phyloP scores from a whole-genome alignment of 2,113 vertebrate genomes.

The Psilopsiagon aymara region DNA sequence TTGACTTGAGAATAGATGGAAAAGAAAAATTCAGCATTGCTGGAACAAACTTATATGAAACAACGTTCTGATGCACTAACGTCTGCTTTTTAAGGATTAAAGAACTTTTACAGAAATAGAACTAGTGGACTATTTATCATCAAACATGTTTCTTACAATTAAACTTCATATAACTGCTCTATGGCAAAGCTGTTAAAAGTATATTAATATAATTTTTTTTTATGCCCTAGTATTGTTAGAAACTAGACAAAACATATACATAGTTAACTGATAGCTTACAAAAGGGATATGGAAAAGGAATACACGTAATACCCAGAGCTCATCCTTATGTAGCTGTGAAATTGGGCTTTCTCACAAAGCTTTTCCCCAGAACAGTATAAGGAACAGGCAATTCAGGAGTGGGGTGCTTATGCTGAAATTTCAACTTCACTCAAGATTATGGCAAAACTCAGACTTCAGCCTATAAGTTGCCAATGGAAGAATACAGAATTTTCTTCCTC shows the following conservation, averaged over 20 bases:
- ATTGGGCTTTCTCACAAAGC: not conserved
- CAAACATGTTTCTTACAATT: not conserved
- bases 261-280: not conserved
- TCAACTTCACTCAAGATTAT: not conserved
- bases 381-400: not conserved
- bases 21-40: not conserved
- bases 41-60: not conserved
- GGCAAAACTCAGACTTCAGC: not conserved
- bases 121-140: not conserved
- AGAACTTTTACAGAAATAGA: not conserved
- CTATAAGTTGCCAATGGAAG: not conserved
- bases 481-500: not conserved
- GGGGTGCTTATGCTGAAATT: not conserved
- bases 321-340: not conserved
- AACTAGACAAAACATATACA: not conserved
- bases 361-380: not conserved
- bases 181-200: not conserved
- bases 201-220: not conserved
- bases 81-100: not conserved
- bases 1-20: not conserved
- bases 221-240: not conserved
- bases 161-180: not conserved
- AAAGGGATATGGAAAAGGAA: not conserved
- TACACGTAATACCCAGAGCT: not conserved
- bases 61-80: not conserved